A percentile compares a stretch with the other conserved stretches of the same genome.
Evolutionary conservation across 2,797 vertebrate genomes (phyloP).

Genomic region (Labroides dimidiatus): DNA sequence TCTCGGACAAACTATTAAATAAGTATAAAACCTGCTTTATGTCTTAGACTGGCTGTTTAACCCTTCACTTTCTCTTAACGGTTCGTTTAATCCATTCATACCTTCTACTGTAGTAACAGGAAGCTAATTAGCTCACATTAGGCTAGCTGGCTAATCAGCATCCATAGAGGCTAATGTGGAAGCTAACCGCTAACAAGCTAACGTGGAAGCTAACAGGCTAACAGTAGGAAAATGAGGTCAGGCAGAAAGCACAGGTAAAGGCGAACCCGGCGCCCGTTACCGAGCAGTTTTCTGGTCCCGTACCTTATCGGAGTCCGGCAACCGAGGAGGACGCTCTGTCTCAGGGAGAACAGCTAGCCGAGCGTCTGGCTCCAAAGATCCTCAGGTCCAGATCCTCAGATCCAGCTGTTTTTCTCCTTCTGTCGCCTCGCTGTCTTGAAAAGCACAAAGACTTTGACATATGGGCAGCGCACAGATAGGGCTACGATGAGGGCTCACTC

Average conservation of each 20-base stretch:
- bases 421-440: constrained; percentile 58
- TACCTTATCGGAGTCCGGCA: constrained; percentile 49
- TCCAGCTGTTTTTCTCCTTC: constrained; percentile 67
- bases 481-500: constrained; percentile 27
- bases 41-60: too few species aligned
- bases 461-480: constrained; percentile 35
- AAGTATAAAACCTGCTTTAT: background rate
- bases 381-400: constrained; percentile 50
- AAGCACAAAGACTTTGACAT: constrained; percentile 77
- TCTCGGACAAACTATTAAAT: too few species aligned
- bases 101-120: constrained; percentile 1
- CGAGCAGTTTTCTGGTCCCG: background rate
- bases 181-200: constrained; percentile 36
- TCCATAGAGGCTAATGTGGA: constrained; percentile 37
- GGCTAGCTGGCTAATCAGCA: constrained; percentile 61
- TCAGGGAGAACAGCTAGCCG: constrained; percentile 25
- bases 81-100: constrained; percentile 28
- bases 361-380: constrained; percentile 36
- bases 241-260: constrained; percentile 17
- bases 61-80: background rate
- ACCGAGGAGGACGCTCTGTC: constrained; percentile 15
- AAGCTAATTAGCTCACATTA: constrained; percentile 39
- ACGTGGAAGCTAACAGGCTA: background rate
- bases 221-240: constrained; percentile 47
- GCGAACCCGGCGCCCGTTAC: background rate